These are phyloP conservation scores for Loxodonta africana DNA, from an alignment of 2,113 vertebrate species.

Conservation along the genomic window DNA sequence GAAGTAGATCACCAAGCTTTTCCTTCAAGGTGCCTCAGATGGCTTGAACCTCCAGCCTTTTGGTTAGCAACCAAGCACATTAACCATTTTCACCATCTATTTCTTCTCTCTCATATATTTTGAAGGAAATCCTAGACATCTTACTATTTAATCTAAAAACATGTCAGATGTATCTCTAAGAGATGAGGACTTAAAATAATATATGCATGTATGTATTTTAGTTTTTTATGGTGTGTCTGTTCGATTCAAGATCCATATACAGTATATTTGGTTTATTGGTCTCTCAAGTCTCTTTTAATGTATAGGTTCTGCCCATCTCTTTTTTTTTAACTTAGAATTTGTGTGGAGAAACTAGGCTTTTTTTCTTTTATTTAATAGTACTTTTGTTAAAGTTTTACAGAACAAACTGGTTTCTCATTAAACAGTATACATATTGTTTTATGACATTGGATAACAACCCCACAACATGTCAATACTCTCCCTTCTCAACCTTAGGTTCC, in stretches of 20 bases:
- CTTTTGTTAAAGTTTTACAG: too few species aligned
- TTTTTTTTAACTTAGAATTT: not conserved
- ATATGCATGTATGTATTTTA: not conserved
- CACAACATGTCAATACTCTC: too few species aligned
- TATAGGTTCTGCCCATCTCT: not conserved
- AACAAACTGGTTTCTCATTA: too few species aligned
- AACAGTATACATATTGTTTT: too few species aligned
- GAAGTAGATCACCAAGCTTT: not conserved
- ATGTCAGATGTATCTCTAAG: constrained; percentile 28
- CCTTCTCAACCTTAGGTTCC: too few species aligned
- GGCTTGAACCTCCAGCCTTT: not conserved
- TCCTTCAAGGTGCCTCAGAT: not conserved
- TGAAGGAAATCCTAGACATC: not conserved
- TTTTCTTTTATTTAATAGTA: not conserved
- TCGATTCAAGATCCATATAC: not conserved
- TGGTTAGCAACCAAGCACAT: not conserved
- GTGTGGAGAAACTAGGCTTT: not conserved
- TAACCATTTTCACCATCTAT: not conserved
- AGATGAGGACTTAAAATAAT: not conserved
- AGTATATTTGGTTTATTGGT: not conserved
- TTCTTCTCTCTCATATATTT: not conserved
- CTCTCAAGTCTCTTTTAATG: not conserved
- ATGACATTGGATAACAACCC: too few species aligned
- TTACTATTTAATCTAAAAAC: not conserved
- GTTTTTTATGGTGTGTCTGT: not conserved